These are phyloP conservation scores for Trinorchestia longiramus DNA, from an alignment of 1,140 invertebrate genomes.

Conservation along the genomic window DNA sequence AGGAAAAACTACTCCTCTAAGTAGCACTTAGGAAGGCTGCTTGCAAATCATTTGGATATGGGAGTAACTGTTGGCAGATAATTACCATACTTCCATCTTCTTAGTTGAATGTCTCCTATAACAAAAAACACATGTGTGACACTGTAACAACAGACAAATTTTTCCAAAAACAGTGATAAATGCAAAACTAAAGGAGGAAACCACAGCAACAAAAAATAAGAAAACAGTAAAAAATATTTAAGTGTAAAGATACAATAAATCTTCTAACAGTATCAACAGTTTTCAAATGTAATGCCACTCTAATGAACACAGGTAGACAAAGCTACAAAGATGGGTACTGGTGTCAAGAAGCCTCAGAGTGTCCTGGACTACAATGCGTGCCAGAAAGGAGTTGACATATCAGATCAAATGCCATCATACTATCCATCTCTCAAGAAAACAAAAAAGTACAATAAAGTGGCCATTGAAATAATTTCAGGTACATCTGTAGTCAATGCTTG, in stretches of 20 bases:
- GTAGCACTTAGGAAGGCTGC: conserved; percentile 56
- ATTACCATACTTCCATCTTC: conserved; percentile 70
- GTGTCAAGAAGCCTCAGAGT: conserved; percentile 69
- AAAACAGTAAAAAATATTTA: conserved; percentile 69
- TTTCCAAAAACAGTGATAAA: conserved; percentile 46
- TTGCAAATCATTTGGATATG: conserved; percentile 67
- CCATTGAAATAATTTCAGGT: conserved; percentile 57
- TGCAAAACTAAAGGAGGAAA: conserved; percentile 56
- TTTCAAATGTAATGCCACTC: conserved; percentile 63
- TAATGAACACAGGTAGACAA: conserved; percentile 63
- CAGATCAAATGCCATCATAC: conserved; percentile 70
- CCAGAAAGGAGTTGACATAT: conserved; percentile 70
- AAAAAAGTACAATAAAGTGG: conserved; percentile 60
- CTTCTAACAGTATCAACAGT: conserved; percentile 70
- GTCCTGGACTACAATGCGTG: conserved; percentile 70
- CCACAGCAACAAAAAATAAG: conserved; percentile 42
- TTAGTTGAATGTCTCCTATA: conserved; percentile 67
- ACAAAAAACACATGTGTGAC: conserved; percentile 72
- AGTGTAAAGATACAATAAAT: conserved; percentile 71
- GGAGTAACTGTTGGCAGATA: conserved; percentile 68
- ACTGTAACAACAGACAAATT: conserved; percentile 68
- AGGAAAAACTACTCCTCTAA: conserved; percentile 50
- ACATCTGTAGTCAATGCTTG: conserved; percentile 59
- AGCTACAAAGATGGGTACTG: conserved; percentile 53
- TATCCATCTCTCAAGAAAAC: conserved; percentile 67